phyloP scores from a whole-genome alignment of 2,888 invertebrate genomes.

The Aphodius granarius region DNA sequence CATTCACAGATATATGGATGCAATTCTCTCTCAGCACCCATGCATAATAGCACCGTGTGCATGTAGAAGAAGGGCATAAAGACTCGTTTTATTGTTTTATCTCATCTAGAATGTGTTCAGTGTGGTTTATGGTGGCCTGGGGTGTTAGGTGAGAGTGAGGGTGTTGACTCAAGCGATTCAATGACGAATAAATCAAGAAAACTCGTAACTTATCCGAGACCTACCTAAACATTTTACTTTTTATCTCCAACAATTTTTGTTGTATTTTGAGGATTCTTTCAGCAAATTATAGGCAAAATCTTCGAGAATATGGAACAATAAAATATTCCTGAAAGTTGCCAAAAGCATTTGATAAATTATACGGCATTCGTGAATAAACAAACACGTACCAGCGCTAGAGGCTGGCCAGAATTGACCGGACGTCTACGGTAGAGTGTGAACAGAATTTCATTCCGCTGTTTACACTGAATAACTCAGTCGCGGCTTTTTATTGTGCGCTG shows the following conservation, averaged over 20 bases:
- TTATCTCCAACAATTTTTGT: too few species aligned
- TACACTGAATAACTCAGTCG: constrained; percentile 5
- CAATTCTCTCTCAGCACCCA: constrained; percentile 18
- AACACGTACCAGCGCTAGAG: background rate
- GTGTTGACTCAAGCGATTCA: constrained; percentile 30
- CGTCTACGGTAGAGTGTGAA: background rate
- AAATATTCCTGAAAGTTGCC: too few species aligned
- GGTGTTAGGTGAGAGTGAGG: constrained; percentile 30
- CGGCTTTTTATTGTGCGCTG: background rate
- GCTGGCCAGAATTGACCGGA: background rate
- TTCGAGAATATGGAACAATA: too few species aligned
- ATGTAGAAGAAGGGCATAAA: background rate
- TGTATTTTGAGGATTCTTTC: too few species aligned
- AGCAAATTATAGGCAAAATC: too few species aligned
- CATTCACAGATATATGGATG: constrained; percentile 22
- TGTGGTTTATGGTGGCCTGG: constrained; percentile 39
- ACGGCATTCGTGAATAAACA: background rate
- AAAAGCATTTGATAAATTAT: too few species aligned
- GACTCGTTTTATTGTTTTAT: constrained; percentile 10
- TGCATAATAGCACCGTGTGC: background rate
- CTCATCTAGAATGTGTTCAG: constrained; percentile 35
- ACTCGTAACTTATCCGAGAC: background rate
- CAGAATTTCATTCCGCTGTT: constrained; percentile 13
- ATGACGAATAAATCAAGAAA: constrained; percentile 1
- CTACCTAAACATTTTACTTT: too few species aligned